Conservation (phyloP, 2,888 invertebrate genomes). For the Eupithecia subfuscata region DNA sequence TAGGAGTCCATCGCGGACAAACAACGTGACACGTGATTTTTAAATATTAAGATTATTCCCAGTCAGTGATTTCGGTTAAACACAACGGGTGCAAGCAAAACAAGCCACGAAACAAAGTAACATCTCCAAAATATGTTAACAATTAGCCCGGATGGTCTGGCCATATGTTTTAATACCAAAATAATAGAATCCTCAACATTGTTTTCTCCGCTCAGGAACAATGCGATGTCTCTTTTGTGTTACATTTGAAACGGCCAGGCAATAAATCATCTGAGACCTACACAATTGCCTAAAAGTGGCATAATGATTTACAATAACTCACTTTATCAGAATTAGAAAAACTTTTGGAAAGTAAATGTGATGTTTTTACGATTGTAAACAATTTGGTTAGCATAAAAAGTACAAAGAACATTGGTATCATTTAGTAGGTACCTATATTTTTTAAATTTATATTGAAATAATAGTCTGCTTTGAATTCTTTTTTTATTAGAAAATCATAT, state of each 20-base stretch:
- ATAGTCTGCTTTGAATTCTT: background rate
- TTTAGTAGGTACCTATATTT: too few relatives aligned
- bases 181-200: constrained; percentile 43
- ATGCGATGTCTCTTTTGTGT: constrained; percentile 35
- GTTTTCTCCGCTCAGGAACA: constrained; percentile 38
- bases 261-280: constrained; percentile 46
- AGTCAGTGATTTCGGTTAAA: background rate
- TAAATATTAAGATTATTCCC: too few relatives aligned
- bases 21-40: too few relatives aligned
- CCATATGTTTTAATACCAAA: constrained; percentile 39
- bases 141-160: constrained; percentile 43
- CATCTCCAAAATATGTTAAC: constrained; percentile 37
- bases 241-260: constrained; percentile 34
- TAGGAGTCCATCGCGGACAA: too few relatives aligned
- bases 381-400: background rate
- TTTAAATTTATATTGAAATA: background rate
- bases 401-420: background rate
- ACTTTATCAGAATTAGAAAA: constrained; percentile 7
- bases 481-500: background rate
- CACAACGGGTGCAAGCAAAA: constrained; percentile 2
- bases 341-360: background rate
- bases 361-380: constrained; percentile 4
- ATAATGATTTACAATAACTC: constrained; percentile 35
- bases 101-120: constrained; percentile 14
- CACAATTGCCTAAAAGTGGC: constrained; percentile 43